Conservation (phyloP, 2,113 vertebrate species). For the Gallinago undulata region DNA sequence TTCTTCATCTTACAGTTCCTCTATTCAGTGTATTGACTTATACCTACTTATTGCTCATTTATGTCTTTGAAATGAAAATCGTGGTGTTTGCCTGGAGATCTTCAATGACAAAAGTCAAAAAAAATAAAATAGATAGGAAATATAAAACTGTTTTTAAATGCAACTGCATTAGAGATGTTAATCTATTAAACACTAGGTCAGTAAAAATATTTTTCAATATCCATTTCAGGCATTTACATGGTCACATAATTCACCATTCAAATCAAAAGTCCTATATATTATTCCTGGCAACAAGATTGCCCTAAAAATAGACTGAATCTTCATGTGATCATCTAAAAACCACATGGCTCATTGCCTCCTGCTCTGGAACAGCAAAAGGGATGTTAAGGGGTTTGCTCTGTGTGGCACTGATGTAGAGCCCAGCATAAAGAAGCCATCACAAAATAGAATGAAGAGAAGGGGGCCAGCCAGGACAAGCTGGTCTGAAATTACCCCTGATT, state of each 20-base stretch:
- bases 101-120: neutral
- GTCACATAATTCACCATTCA: neutral
- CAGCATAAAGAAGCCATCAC: constrained; percentile 31
- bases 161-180: neutral
- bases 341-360: constrained; percentile 46
- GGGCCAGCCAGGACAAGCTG: neutral
- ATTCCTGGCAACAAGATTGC: constrained; percentile 37
- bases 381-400: constrained; percentile 26
- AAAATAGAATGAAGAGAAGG: constrained; percentile 9
- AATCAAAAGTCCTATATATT: constrained; percentile 21
- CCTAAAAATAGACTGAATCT: constrained; percentile 53
- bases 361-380: constrained; percentile 29
- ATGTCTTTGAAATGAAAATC: neutral
- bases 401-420: constrained; percentile 11
- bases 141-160: neutral
- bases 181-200: neutral
- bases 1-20: neutral
- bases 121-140: neutral
- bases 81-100: neutral
- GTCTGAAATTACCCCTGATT: neutral
- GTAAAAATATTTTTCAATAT: constrained; percentile 14
- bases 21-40: neutral
- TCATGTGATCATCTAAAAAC: constrained; percentile 27
- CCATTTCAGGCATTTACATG: neutral
- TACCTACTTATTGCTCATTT: neutral